phyloP scores from a whole-genome alignment of 2,888 invertebrate species.

The Chloromyia formosa region DNA sequence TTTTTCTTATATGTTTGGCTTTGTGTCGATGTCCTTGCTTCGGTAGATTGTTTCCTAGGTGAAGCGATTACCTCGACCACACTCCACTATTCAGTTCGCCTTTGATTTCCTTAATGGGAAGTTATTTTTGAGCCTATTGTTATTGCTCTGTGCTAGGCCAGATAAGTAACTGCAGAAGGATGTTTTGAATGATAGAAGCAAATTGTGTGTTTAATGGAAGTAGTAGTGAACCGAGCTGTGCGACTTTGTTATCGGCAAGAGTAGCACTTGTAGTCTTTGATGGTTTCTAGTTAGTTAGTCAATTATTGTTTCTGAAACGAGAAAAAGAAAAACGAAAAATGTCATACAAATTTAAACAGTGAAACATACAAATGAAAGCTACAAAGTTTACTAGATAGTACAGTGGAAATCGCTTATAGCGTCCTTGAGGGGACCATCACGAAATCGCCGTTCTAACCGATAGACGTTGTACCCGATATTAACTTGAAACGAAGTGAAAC shows the following conservation, averaged over 20 bases:
- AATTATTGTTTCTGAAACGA: background rate
- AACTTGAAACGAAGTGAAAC: no score
- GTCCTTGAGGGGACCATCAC: no score
- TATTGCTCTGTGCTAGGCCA: background rate
- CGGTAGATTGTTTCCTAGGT: background rate
- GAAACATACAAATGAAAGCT: no score
- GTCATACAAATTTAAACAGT: background rate
- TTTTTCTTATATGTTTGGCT: constrained; percentile 7
- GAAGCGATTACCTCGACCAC: no score
- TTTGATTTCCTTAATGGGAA: background rate
- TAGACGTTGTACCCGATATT: no score
- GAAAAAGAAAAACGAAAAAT: background rate
- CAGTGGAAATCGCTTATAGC: no score
- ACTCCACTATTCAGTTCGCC: no score
- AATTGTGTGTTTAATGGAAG: constrained; percentile 19
- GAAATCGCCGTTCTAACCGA: no score
- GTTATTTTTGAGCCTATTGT: constrained; percentile 12
- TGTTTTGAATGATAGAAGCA: background rate
- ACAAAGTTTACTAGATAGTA: no score
- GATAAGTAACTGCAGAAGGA: constrained; percentile 15
- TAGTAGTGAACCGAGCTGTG: background rate
- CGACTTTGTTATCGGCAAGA: background rate
- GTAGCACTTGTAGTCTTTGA: background rate
- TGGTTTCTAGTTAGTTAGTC: background rate
- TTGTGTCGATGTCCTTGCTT: background rate